Evolutionary conservation across 2,113 vertebrate genomes (phyloP).

Genomic region (Oryctolagus cuniculus): DNA sequence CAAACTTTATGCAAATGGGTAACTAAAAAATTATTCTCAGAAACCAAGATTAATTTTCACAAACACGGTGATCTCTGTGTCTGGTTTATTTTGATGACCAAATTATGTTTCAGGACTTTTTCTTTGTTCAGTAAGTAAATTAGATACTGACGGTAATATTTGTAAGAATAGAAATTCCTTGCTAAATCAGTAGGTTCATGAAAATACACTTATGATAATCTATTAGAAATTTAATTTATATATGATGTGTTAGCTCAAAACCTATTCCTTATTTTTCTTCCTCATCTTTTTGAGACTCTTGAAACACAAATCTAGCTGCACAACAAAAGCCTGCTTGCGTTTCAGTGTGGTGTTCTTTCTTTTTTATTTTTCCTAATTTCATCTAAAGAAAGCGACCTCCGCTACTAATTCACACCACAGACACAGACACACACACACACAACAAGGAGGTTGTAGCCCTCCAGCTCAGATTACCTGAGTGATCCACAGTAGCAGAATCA

Average conservation of each 20-base stretch:
- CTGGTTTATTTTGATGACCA: conserved; percentile 19
- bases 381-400: conserved; percentile 29
- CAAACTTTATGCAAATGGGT: not conserved
- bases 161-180: not conserved
- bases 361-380: not conserved
- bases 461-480: not conserved
- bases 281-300: not conserved
- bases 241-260: not conserved
- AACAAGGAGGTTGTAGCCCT: not conserved
- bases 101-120: conserved; percentile 18
- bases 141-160: not conserved
- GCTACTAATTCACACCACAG: not conserved
- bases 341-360: not conserved
- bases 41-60: conserved; percentile 48
- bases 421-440: not conserved
- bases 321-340: not conserved
- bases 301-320: not conserved
- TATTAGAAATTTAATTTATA: conserved; percentile 1
- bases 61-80: not conserved
- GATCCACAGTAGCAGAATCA: not conserved
- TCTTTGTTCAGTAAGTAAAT: conserved; percentile 1
- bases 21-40: not conserved
- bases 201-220: not conserved
- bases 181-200: conserved; percentile 19
- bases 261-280: not conserved